phyloP scores from a whole-genome alignment of 2,797 vertebrate genomes.

The Picus viridis region DNA sequence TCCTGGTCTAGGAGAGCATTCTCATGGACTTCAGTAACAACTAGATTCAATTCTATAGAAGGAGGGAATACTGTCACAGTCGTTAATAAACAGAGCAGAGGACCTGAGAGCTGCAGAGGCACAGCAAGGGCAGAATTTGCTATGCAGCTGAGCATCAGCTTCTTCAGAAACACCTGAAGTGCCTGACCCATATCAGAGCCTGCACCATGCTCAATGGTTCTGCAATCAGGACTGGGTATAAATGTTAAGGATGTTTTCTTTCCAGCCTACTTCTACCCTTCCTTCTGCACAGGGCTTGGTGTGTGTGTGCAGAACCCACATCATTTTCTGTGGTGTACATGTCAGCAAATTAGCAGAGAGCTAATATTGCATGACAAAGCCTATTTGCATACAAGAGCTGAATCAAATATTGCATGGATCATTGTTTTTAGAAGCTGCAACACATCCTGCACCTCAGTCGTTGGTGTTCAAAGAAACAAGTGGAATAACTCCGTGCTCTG shows the following conservation, averaged over 20 bases:
- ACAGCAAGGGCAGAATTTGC: not conserved
- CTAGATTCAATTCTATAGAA: not conserved
- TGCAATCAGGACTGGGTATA: not conserved
- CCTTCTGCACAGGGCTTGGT: not conserved
- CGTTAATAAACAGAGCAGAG: not conserved
- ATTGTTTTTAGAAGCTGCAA: not conserved
- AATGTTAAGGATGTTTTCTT: not conserved
- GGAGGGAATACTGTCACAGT: not conserved
- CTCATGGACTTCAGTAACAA: not conserved
- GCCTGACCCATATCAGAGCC: not conserved
- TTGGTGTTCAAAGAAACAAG: not conserved
- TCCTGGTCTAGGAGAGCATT: not conserved
- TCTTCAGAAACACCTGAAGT: not conserved
- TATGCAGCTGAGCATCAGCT: not conserved
- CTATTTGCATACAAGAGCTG: not conserved
- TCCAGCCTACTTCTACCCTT: not conserved
- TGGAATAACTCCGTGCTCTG: not conserved
- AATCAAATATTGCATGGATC: not conserved
- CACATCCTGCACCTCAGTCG: fast-evolving
- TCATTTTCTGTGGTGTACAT: not conserved
- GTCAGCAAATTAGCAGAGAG: not conserved
- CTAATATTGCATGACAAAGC: not conserved
- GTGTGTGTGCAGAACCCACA: not conserved
- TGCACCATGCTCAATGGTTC: not conserved
- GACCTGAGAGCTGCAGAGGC: not conserved